phyloP scores from a whole-genome alignment of 2,113 vertebrate genomes.

The Phoxinus phoxinus region DNA sequence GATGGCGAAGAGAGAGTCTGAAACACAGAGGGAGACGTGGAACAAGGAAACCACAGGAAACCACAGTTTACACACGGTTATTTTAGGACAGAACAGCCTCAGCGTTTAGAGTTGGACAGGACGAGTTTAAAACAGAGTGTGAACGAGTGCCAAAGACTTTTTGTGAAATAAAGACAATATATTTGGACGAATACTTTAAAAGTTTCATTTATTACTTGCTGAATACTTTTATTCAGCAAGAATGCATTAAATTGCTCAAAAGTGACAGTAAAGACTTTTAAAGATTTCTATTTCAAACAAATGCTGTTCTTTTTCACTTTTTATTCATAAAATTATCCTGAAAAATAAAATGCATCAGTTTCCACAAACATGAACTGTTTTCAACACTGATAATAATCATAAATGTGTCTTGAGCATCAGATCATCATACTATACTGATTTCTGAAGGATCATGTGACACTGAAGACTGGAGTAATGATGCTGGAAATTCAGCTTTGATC shows the following conservation, averaged over 20 bases:
- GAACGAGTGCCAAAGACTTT: not conserved
- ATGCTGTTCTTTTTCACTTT: not conserved
- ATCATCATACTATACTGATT: not conserved
- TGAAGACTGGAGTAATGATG: not conserved
- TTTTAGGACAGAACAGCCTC: not conserved
- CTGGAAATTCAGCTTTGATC: not conserved
- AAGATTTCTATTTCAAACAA: not conserved
- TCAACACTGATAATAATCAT: not conserved
- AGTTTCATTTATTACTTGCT: not conserved
- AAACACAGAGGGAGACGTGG: not conserved
- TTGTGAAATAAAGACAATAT: not conserved
- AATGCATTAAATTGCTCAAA: not conserved
- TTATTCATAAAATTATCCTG: not conserved
- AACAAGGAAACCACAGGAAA: not conserved
- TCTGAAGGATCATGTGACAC: not conserved
- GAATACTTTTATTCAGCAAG: not conserved
- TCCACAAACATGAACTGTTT: not conserved
- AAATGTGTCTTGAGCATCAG: not conserved
- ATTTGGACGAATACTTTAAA: not conserved
- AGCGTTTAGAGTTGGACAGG: not conserved
- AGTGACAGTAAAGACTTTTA: not conserved
- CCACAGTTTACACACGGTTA: not conserved
- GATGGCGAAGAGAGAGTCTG: not conserved
- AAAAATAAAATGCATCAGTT: not conserved
- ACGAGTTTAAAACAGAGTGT: not conserved